Percentiles rank a stretch among this genome's conserved stretches.
Conservation (phyloP, 2,113 vertebrate genomes). For the Suricata suricatta region DNA sequence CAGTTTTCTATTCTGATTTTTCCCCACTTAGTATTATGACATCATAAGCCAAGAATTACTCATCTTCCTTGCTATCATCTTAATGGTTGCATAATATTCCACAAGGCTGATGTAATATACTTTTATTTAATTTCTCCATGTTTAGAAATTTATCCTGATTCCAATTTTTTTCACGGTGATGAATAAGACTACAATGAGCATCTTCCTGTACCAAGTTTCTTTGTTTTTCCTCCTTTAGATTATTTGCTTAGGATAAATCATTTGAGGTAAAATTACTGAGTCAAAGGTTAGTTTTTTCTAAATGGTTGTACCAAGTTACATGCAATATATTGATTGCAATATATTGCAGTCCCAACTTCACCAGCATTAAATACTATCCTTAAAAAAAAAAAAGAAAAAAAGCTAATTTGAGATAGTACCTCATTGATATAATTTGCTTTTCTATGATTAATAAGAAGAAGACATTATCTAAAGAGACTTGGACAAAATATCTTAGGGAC, state of each 20-base stretch:
- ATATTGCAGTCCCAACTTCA: not conserved
- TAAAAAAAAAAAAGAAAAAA: not conserved
- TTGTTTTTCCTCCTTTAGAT: not conserved
- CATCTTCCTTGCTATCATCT: not conserved
- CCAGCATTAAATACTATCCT: not conserved
- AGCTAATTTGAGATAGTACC: not conserved
- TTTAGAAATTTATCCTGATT: not conserved
- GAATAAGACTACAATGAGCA: not conserved
- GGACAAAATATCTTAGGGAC: conserved; percentile 18
- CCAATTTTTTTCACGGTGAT: not conserved
- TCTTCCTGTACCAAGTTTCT: not conserved
- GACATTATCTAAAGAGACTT: not conserved
- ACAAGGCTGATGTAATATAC: not conserved
- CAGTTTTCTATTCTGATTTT: not conserved
- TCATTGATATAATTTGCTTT: conserved; percentile 14
- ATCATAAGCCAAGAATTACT: not conserved
- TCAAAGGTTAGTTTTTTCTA: not conserved
- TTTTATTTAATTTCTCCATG: not conserved
- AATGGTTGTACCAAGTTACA: not conserved
- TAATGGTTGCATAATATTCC: not conserved
- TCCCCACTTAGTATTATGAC: not conserved
- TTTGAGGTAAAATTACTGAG: not conserved
- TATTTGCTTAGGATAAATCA: conserved; percentile 13
- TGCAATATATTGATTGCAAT: not conserved
- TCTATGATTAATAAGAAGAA: conserved; percentile 12